These are phyloP conservation scores for Lepidurus couesii DNA, from an alignment of 1,140 invertebrate genomes.

Conservation along the genomic window DNA sequence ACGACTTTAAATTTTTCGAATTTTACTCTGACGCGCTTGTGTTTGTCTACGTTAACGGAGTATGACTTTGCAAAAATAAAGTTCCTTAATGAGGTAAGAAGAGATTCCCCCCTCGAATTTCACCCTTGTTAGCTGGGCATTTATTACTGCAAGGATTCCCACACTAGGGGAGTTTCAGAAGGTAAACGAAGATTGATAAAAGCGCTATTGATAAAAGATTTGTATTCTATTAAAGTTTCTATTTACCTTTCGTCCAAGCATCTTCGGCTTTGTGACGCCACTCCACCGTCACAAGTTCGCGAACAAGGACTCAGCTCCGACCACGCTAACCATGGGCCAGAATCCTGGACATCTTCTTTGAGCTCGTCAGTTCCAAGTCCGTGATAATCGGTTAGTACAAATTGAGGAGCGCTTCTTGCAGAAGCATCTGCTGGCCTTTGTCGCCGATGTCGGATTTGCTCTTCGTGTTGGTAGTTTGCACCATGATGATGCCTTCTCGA, in stretches of 20 bases:
- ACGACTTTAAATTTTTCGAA: background rate
- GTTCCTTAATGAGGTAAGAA: background rate
- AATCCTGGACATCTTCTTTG: slow-evolving; percentile 30
- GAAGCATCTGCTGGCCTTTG: slow-evolving; percentile 12
- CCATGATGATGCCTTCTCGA: background rate
- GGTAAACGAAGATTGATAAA: slow-evolving; percentile 23
- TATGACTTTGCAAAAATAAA: background rate
- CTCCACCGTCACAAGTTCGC: slow-evolving; percentile 82
- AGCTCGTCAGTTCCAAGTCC: background rate
- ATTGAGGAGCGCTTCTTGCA: background rate
- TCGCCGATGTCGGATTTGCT: background rate
- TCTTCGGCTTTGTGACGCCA: slow-evolving; percentile 52
- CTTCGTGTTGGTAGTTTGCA: background rate
- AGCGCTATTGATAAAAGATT: background rate
- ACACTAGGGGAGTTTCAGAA: background rate
- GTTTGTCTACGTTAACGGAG: background rate
- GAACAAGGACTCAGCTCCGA: slow-evolving; percentile 68
- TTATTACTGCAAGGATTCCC: background rate
- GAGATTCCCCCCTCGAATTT: background rate
- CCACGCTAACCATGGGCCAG: slow-evolving; percentile 55
- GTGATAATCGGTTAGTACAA: slow-evolving; percentile 14
- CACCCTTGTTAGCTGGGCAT: background rate
- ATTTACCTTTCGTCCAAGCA: slow-evolving; percentile 39
- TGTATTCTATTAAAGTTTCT: background rate
- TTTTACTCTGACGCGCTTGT: background rate